A percentile compares a stretch with the other conserved stretches of the same genome.
These are phyloP conservation scores for Urechis unicinctus DNA, from an alignment of 2,888 invertebrate species.

Conservation along the genomic window DNA sequence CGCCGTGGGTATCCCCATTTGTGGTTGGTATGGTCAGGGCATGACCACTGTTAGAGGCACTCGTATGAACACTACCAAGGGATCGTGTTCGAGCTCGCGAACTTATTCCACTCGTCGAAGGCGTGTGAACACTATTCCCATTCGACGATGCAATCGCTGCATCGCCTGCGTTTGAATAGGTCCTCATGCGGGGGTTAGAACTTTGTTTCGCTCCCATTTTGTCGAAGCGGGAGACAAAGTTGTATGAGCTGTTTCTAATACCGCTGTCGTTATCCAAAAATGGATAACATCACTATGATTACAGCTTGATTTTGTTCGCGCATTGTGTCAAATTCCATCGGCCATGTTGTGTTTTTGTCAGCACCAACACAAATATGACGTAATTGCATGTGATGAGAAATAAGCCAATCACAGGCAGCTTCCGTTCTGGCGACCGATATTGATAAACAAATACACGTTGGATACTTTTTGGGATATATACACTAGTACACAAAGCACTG, in stretches of 20 bases:
- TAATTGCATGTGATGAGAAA: neutral
- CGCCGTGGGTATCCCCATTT: constrained; percentile 26
- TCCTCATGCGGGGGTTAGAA: neutral
- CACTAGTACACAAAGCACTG: no score
- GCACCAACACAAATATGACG: neutral
- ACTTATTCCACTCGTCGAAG: constrained; percentile 21
- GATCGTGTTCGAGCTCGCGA: constrained; percentile 36
- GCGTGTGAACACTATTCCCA: no score
- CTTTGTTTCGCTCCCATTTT: neutral
- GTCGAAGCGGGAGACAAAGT: no score
- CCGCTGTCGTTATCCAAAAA: neutral
- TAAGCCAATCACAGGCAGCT: neutral
- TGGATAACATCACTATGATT: no score
- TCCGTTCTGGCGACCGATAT: no score
- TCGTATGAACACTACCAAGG: constrained; percentile 34
- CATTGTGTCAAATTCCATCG: neutral
- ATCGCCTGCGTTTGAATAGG: neutral
- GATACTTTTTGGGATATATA: no score
- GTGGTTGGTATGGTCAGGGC: constrained; percentile 37
- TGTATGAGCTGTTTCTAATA: neutral
- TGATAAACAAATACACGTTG: no score
- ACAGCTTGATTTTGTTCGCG: neutral
- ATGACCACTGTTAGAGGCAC: constrained; percentile 22
- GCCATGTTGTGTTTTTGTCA: neutral
- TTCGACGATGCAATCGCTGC: neutral